These are phyloP conservation scores for Noctua janthina DNA, from an alignment of 2,888 invertebrate genomes.

Conservation along the genomic window DNA sequence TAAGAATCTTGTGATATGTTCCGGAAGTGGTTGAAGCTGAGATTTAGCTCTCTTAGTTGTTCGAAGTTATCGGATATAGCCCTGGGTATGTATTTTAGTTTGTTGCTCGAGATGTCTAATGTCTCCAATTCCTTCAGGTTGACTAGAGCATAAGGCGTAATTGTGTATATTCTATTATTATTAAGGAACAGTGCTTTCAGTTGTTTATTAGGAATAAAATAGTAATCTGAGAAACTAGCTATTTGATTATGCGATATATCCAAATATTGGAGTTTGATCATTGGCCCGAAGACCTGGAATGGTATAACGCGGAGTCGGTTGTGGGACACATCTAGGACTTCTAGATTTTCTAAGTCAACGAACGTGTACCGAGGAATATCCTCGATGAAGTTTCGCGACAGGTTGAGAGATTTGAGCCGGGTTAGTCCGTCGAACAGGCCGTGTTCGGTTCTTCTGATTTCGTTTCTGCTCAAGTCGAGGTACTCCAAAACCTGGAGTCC, in stretches of 20 bases:
- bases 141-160: constrained; percentile 94
- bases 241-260: constrained; percentile 94
- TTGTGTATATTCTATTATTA: constrained; percentile 92
- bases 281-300: constrained; percentile 93
- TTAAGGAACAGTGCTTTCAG: constrained; percentile 92
- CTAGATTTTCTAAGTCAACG: constrained; percentile 90
- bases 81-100: constrained; percentile 91
- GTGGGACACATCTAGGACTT: constrained; percentile 92
- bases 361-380: constrained; percentile 92
- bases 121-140: constrained; percentile 92
- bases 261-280: constrained; percentile 91
- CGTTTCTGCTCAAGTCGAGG: constrained; percentile 92
- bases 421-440: constrained; percentile 91
- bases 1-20: constrained; percentile 91
- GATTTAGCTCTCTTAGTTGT: constrained; percentile 91
- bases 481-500: constrained; percentile 85
- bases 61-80: constrained; percentile 92
- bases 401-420: constrained; percentile 91
- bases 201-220: constrained; percentile 93
- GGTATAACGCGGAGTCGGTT: constrained; percentile 93
- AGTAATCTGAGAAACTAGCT: constrained; percentile 94
- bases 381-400: constrained; percentile 92
- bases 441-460: constrained; percentile 87
- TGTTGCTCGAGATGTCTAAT: constrained; percentile 92
- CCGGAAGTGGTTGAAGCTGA: constrained; percentile 91